Evolutionary conservation across 2,888 invertebrate species (phyloP).

Genomic region (Mongoloraphidia duomilia): DNA sequence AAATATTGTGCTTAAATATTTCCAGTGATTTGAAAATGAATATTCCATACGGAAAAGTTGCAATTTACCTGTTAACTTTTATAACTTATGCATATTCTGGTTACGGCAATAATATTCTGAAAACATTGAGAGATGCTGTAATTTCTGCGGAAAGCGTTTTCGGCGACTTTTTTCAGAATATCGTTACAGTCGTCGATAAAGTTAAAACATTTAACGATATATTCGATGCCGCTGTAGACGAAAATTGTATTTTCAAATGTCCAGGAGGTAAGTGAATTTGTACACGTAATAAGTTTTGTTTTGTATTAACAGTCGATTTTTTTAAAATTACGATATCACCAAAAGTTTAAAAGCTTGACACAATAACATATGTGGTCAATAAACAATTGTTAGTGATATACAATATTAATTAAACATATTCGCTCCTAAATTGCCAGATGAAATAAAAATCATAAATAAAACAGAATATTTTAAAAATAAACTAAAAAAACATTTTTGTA

Average conservation of each 20-base stretch:
- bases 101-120: conserved; percentile 59
- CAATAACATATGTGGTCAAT: no score
- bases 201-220: conserved; percentile 65
- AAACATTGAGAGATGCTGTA: conserved; percentile 64
- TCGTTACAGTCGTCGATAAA: conserved; percentile 56
- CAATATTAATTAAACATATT: no score
- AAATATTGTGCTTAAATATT: no score
- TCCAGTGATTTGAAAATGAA: conserved; percentile 39
- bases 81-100: conserved; percentile 68
- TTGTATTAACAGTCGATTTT: no score
- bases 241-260: conserved; percentile 64
- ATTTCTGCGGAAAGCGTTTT: conserved; percentile 67
- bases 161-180: conserved; percentile 60
- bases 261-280: conserved; percentile 43
- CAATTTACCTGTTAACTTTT: conserved; percentile 61
- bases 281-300: not conserved
- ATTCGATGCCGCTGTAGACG: conserved; percentile 73
- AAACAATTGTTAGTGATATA: no score
- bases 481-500: no score
- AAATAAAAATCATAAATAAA: no score
- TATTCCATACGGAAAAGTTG: conserved; percentile 57
- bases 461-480: no score
- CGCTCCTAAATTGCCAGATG: no score
- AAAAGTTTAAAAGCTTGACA: no score
- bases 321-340: no score